Evolutionary conservation across 2,797 vertebrate genomes (phyloP).

Genomic region (Balearica regulorum): DNA sequence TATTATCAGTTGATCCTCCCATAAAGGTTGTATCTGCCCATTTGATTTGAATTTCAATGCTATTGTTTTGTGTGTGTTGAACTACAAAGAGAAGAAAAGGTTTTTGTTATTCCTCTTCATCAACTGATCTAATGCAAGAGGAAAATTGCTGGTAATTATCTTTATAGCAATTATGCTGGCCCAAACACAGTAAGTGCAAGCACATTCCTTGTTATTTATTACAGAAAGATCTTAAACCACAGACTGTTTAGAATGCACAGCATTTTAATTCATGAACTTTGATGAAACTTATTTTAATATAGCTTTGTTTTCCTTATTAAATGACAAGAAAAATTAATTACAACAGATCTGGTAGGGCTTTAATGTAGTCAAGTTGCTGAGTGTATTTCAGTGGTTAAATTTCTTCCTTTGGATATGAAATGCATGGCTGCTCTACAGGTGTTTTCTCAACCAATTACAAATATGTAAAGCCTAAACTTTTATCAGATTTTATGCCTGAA

Average conservation of each 20-base stretch:
- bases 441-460: constrained; percentile 15
- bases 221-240: constrained; percentile 40
- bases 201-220: constrained; percentile 57
- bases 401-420: not conserved
- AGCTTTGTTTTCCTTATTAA: constrained; percentile 47
- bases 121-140: constrained; percentile 61
- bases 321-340: constrained; percentile 46
- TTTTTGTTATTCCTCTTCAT: constrained; percentile 63
- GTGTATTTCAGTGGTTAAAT: not conserved
- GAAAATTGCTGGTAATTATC: constrained; percentile 72
- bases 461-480: not conserved
- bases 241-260: constrained; percentile 36
- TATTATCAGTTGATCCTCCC: constrained; percentile 6
- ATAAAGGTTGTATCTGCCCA: constrained; percentile 9
- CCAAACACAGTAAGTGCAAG: constrained; percentile 50
- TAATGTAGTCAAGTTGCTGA: constrained; percentile 31
- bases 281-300: constrained; percentile 62
- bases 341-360: not conserved
- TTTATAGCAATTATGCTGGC: constrained; percentile 55
- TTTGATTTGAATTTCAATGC: constrained; percentile 57
- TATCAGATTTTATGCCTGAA: constrained; percentile 19
- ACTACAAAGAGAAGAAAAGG: constrained; percentile 58
- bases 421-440: not conserved
- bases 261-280: constrained; percentile 39
- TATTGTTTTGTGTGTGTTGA: constrained; percentile 53